A percentile compares a stretch with the other conserved stretches of the same genome.
Evolutionary conservation across 2,797 vertebrate species (phyloP).

Genomic region (Sciurus vulgaris): DNA sequence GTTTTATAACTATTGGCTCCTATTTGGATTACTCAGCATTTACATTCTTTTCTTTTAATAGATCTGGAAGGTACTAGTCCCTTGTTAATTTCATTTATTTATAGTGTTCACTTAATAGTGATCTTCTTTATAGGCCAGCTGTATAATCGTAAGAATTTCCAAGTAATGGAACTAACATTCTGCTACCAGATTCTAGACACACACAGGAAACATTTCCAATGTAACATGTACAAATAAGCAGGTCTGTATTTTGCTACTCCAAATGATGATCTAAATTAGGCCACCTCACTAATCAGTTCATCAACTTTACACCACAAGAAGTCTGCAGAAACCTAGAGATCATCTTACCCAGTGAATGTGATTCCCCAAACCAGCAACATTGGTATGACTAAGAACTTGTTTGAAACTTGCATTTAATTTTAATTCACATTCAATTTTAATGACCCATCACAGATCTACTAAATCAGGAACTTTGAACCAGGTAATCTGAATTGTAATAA

Average conservation of each 20-base stretch:
- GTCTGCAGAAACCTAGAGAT: not conserved
- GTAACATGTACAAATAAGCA: not conserved
- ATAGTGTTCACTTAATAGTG: conserved; percentile 31
- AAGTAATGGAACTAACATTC: not conserved
- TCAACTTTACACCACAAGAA: not conserved
- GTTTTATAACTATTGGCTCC: conserved; percentile 66
- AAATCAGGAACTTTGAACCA: not conserved
- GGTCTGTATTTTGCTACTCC: not conserved
- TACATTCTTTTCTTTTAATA: conserved; percentile 35
- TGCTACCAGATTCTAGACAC: not conserved
- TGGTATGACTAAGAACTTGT: not conserved
- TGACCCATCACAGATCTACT: not conserved
- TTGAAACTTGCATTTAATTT: not conserved
- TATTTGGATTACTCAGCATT: conserved; percentile 62
- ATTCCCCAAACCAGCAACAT: not conserved
- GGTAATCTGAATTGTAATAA: not conserved
- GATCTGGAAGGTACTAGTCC: conserved; percentile 11
- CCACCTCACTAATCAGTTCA: not conserved
- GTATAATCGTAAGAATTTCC: not conserved
- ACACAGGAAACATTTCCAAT: not conserved
- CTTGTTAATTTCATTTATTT: conserved; percentile 23
- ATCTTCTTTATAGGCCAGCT: not conserved
- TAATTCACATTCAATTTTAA: not conserved
- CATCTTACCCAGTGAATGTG: not conserved
- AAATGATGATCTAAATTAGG: not conserved